Conservation (phyloP, 2,113 vertebrate genomes). For the Chamaea fasciata region DNA sequence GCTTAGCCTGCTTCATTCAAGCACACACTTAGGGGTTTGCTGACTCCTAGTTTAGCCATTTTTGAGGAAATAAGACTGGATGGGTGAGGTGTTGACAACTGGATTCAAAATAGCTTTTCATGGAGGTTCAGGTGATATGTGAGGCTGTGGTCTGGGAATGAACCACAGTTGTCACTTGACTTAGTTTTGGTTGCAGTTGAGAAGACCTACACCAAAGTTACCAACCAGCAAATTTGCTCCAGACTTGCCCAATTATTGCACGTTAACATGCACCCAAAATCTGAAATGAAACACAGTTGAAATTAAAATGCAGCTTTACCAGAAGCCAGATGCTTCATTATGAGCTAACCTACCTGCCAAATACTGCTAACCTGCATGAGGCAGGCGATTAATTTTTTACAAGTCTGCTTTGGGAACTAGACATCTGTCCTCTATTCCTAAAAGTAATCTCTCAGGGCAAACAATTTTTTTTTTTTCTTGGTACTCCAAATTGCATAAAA, state of each 20-base stretch:
- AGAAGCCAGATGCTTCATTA: constrained; percentile 51
- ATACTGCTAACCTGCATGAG: constrained; percentile 27
- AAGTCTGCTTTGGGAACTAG: constrained; percentile 14
- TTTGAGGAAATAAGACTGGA: not conserved
- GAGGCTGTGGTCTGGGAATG: not conserved
- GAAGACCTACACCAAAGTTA: not conserved
- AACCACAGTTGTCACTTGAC: not conserved
- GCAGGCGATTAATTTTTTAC: constrained; percentile 53
- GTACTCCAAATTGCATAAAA: not conserved
- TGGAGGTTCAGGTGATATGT: not conserved
- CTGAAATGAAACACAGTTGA: constrained; percentile 8
- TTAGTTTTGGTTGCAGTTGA: not conserved
- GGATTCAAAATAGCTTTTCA: not conserved
- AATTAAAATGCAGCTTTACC: constrained; percentile 22
- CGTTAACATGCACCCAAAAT: not conserved
- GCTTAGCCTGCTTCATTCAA: not conserved
- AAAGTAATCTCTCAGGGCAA: constrained; percentile 14
- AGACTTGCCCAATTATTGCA: constrained; percentile 1
- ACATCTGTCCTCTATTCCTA: constrained; percentile 36
- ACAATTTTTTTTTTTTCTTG: not conserved
- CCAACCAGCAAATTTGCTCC: not conserved
- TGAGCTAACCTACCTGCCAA: constrained; percentile 31
- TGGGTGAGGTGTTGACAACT: not conserved
- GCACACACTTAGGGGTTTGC: not conserved
- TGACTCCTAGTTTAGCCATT: not conserved